Conservation (phyloP, 1,140 invertebrate genomes). For the Drosophila jambulina region DNA sequence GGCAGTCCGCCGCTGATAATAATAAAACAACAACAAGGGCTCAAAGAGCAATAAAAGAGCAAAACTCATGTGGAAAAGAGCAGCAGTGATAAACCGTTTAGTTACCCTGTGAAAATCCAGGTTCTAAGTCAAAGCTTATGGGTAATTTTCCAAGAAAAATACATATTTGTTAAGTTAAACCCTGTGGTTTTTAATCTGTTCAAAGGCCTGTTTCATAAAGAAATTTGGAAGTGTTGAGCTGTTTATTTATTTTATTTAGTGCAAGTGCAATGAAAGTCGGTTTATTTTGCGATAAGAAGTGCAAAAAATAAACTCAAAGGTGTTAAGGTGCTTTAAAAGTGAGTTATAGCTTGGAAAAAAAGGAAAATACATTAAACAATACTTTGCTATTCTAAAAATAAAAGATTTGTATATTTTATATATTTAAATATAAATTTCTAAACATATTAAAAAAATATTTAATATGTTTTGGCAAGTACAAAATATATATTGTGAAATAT, state of each 20-base stretch:
- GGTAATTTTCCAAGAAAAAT: constrained; percentile 9
- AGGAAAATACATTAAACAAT: neutral
- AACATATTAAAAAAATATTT: neutral
- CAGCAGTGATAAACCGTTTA: constrained; percentile 19
- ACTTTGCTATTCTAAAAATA: neutral
- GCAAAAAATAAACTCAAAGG: constrained; percentile 41
- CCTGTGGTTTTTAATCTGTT: neutral
- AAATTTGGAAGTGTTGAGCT: constrained; percentile 1
- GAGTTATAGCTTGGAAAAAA: constrained; percentile 8
- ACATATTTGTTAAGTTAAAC: neutral
- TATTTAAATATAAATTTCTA: neutral
- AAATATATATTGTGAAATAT: too few species aligned
- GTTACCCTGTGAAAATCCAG: constrained; percentile 30
- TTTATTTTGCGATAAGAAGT: constrained; percentile 35
- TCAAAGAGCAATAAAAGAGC: constrained; percentile 6
- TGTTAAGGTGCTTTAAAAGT: neutral
- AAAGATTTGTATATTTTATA: too few species aligned
- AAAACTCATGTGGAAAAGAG: constrained; percentile 17
- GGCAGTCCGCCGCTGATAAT: constrained; percentile 68
- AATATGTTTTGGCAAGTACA: too few species aligned
- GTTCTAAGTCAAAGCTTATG: neutral
- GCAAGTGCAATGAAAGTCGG: neutral
- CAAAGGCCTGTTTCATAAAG: neutral
- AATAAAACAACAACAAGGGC: constrained; percentile 43
- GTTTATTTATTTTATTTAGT: neutral